A percentile compares a stretch with the other conserved stretches of the same genome.
These are phyloP conservation scores for Perca flavescens DNA, from an alignment of 2,113 vertebrate genomes.

Conservation along the genomic window DNA sequence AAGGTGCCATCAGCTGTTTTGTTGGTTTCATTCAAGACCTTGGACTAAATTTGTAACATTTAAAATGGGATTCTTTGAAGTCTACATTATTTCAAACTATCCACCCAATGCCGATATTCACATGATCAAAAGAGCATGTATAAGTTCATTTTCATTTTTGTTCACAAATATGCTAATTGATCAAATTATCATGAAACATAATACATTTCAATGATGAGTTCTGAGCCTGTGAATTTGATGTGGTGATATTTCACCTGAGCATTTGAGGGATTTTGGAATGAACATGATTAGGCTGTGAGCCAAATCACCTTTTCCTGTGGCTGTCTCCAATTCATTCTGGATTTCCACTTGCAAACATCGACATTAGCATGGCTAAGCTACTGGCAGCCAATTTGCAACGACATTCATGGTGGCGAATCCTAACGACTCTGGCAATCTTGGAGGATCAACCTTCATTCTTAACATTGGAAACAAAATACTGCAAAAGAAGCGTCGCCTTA, in stretches of 20 bases:
- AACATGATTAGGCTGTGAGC: too few relatives aligned
- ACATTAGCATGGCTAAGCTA: not conserved
- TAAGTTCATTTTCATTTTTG: not conserved
- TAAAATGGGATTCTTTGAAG: conserved; percentile 17
- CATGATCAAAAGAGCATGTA: not conserved
- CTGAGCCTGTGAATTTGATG: not conserved
- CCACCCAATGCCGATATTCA: not conserved
- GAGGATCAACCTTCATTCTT: not conserved
- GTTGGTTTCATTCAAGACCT: conserved; percentile 4
- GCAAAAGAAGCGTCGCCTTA: not conserved
- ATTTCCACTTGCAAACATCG: not conserved
- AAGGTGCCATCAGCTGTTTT: too few relatives aligned
- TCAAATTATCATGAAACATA: not conserved
- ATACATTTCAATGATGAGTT: not conserved
- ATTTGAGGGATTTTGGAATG: not conserved
- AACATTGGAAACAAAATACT: not conserved
- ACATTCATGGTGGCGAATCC: not conserved
- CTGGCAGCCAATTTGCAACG: too few relatives aligned
- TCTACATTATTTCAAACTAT: not conserved
- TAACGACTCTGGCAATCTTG: not conserved
- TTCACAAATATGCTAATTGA: not conserved
- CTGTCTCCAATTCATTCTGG: conserved; percentile 2
- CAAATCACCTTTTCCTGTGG: too few relatives aligned
- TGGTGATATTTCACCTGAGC: not conserved
- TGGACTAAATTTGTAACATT: not conserved